Evolutionary conservation across 1,140 invertebrate species (phyloP).

Genomic region (Bombyx mandarina): DNA sequence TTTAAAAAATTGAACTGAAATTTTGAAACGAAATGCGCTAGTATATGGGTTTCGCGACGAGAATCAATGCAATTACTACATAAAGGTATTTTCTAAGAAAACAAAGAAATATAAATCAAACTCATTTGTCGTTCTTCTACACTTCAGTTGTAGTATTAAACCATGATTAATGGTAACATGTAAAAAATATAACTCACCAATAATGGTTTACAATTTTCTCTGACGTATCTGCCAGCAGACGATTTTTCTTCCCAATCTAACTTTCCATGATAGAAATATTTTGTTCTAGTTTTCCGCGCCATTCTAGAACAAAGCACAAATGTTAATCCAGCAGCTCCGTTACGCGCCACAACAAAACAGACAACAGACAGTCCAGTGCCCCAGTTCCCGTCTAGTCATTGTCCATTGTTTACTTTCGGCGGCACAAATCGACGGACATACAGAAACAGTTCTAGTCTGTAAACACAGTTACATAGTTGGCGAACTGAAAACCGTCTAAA

Average conservation of each 20-base stretch:
- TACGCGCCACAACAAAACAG: neutral
- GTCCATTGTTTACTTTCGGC: constrained; percentile 5
- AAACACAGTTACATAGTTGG: neutral
- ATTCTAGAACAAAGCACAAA: constrained; percentile 74
- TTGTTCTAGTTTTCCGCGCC: constrained; percentile 97
- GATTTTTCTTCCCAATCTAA: constrained; percentile 96
- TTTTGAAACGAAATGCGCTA: too few relatives aligned
- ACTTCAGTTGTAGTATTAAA: too few relatives aligned
- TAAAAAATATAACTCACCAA: constrained; percentile 76
- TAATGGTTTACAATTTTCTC: constrained; percentile 97
- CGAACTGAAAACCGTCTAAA: neutral
- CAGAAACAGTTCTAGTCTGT: neutral
- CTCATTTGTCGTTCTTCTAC: too few relatives aligned
- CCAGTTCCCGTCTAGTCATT: neutral
- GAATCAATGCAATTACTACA: too few relatives aligned
- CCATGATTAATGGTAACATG: too few relatives aligned
- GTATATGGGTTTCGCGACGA: too few relatives aligned
- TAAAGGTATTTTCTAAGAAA: too few relatives aligned
- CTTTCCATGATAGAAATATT: constrained; percentile 95
- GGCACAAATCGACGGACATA: neutral
- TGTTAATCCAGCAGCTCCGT: neutral
- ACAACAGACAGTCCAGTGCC: constrained; percentile 1
- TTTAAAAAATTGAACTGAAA: neutral
- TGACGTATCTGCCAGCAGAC: constrained; percentile 95
- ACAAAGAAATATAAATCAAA: too few relatives aligned